Percentiles rank a stretch among this genome's conserved stretches.
Evolutionary conservation across 2,888 invertebrate genomes (phyloP).

Genomic region (Cheilosia variabilis): DNA sequence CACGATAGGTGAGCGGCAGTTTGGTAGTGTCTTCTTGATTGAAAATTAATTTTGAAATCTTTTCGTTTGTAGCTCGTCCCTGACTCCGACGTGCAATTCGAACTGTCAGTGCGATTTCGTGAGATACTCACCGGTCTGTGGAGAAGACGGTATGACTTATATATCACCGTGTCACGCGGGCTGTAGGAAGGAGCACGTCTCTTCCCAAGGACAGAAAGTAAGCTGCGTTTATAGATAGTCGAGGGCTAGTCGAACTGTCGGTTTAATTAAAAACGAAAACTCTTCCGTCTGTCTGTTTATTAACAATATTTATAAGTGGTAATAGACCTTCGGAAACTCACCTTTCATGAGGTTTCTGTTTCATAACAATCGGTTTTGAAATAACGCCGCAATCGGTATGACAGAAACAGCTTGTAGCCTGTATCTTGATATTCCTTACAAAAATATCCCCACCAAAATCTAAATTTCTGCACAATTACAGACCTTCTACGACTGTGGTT

Average conservation of each 20-base stretch:
- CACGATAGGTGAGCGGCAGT: conserved; percentile 78
- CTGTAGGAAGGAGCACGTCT: conserved; percentile 84
- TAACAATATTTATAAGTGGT: too few relatives aligned
- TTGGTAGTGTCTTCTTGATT: neutral
- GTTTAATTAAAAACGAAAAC: too few relatives aligned
- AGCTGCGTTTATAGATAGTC: neutral
- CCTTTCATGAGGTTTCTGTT: too few relatives aligned
- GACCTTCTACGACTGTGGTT: conserved; percentile 81
- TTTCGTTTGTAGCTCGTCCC: conserved; percentile 47
- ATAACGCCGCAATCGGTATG: too few relatives aligned
- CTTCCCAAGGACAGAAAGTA: conserved; percentile 84
- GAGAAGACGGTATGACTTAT: conserved; percentile 87
- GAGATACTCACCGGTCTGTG: conserved; percentile 90
- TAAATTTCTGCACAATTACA: conserved; percentile 43
- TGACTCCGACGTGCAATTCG: conserved; percentile 85
- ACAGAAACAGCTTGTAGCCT: too few relatives aligned
- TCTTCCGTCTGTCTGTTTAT: too few relatives aligned
- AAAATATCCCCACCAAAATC: too few relatives aligned
- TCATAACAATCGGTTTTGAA: too few relatives aligned
- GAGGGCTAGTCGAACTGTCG: too few relatives aligned
- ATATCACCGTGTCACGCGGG: conserved; percentile 93
- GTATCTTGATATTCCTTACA: too few relatives aligned
- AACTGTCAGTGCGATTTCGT: conserved; percentile 89
- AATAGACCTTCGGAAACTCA: too few relatives aligned
- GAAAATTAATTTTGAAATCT: neutral